Conservation (phyloP, 2,113 vertebrate genomes). For the Larimichthys crocea region DNA sequence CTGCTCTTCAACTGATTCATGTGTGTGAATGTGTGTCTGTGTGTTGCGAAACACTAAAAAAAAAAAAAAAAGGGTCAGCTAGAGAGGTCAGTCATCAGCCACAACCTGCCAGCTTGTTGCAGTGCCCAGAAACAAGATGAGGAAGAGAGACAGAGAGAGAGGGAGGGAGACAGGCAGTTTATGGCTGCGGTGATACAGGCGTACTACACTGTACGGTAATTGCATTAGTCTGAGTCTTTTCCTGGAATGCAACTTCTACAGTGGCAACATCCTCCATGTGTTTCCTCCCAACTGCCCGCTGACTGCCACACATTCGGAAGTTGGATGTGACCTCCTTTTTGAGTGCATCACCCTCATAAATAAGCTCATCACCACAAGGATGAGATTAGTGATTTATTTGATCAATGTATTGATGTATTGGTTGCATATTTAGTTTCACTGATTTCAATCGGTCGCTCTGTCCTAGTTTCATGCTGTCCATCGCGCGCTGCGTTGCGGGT, state of each 20-base stretch:
- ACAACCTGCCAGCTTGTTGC: conserved; percentile 25
- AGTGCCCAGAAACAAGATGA: conserved; percentile 34
- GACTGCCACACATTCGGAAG: neutral
- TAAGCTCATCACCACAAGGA: neutral
- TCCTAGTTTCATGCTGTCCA: no score
- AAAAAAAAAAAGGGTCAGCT: conserved; percentile 47
- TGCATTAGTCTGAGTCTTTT: conserved; percentile 43
- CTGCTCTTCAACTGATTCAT: conserved; percentile 33
- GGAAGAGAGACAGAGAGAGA: neutral
- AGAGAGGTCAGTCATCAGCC: conserved; percentile 8
- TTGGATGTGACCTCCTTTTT: conserved; percentile 28
- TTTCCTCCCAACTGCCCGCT: conserved; percentile 31
- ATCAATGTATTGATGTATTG: neutral
- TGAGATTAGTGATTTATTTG: neutral
- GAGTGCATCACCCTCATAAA: neutral
- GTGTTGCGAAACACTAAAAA: conserved; percentile 35
- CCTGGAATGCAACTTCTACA: conserved; percentile 59
- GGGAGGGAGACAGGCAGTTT: neutral
- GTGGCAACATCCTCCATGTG: conserved; percentile 59
- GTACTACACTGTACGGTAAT: neutral
- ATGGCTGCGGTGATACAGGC: neutral
- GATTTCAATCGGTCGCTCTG: no score
- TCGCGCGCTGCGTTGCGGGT: neutral
- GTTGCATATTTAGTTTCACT: neutral
- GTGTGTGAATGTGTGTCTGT: conserved; percentile 17